Base-by-base conservation (phyloP, 2,797 vertebrate species). In the Caiman crocodilus region DNA sequence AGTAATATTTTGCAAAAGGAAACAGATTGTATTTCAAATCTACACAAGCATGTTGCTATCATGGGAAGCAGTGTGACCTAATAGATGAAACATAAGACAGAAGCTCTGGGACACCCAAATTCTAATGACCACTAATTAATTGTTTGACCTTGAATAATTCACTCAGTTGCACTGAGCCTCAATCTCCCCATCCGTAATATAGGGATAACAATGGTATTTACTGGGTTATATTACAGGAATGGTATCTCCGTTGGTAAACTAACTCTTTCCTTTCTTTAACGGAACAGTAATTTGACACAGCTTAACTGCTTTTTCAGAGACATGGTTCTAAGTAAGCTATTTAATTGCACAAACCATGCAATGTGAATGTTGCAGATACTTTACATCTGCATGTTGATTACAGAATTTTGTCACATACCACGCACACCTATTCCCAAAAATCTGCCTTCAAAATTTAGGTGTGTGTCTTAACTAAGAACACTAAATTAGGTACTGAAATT, bases 101-200 rank as follows among this genome's bases (percentile, higher is more conserved):
- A 90, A 64, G 93, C 90, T 89, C 91, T 69, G 4, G 91, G 93
- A 25, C 60, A 12, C 69, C 56, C 84, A 28, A 63, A 84, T 13
- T 88, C 91, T 69, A 35, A 69, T 69, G 32, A 30, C 67, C 32
- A 61, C 20, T 14, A 69, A 69, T 69, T 20, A 13, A 87, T 35
- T 86, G 59, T 95, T 86, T 81, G 69, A 50, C 89, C 91, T 14
- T 14, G 73, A 94, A 88, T 95, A 87, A 93, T 95, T 96, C 95
- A 95, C 82, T 84, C 28, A 82, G 86, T 95, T 95, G 94, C 95
- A 91, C 92, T 75, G 94, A 82, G 96, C 88, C 93, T 94, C 91
- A 25, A 17, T 83, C 75, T 94, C 85, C 83, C 81, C 82, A 92
- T 79, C 83, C 83, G 23, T 91, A 84, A 94, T 94, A 90, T 80